These are phyloP conservation scores for Antennarius striatus DNA, from an alignment of 2,113 vertebrate genomes.

Conservation along the genomic window DNA sequence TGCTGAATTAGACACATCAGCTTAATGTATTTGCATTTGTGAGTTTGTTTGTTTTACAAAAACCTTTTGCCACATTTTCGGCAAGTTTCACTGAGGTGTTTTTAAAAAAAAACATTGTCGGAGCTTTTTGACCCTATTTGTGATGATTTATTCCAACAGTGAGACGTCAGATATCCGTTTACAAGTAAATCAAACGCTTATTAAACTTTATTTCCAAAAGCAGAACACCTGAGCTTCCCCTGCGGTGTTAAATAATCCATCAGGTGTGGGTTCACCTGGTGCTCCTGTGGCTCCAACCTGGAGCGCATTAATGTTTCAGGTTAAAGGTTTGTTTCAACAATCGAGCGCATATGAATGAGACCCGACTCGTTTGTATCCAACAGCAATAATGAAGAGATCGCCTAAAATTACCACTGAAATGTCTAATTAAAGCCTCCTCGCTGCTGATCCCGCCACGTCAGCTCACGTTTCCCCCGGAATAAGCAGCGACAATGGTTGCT, in stretches of 20 bases:
- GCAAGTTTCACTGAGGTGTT: no score
- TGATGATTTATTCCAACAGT: neutral
- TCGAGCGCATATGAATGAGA: constrained; percentile 67
- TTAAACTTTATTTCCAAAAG: neutral
- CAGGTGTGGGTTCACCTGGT: constrained; percentile 48
- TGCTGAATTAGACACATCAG: no score
- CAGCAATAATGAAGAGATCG: constrained; percentile 64
- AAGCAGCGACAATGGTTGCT: constrained; percentile 74
- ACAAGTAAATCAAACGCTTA: neutral
- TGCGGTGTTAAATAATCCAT: constrained; percentile 44
- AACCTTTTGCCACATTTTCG: no score
- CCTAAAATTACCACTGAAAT: constrained; percentile 77
- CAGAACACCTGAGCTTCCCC: neutral
- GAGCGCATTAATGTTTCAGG: constrained; percentile 74
- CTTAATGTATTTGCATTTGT: no score
- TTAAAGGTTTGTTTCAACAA: constrained; percentile 72
- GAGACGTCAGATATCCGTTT: no score
- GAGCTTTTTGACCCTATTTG: neutral
- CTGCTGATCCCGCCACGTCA: constrained; percentile 65
- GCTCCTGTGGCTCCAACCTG: constrained; percentile 36
- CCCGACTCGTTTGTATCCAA: constrained; percentile 62
- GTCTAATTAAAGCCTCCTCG: constrained; percentile 75
- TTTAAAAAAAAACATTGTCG: no score
- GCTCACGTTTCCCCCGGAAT: constrained; percentile 77
- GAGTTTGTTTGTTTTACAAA: no score